Conservation (phyloP, 2,113 vertebrate genomes). For the Entelurus aequoreus region DNA sequence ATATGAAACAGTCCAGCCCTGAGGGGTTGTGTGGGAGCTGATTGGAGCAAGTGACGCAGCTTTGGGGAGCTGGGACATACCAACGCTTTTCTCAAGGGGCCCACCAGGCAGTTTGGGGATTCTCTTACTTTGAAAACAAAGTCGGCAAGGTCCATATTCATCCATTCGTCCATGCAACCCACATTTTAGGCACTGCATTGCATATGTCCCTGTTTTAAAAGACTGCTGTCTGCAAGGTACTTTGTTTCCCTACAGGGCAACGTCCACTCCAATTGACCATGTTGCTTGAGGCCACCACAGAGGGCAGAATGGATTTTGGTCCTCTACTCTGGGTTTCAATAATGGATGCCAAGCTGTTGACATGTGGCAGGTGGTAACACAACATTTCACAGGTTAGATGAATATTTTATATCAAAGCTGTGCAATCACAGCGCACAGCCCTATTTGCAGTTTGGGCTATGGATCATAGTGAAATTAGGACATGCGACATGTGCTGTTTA, state of each 20-base stretch:
- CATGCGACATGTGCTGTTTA: conserved; percentile 63
- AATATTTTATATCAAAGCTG: conserved; percentile 76
- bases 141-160: conserved; percentile 1
- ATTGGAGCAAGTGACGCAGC: conserved; percentile 21
- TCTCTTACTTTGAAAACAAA: conserved; percentile 23
- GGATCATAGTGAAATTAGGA: conserved; percentile 57
- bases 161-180: conserved; percentile 23
- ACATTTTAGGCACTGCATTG: conserved; percentile 17
- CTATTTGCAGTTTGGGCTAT: conserved; percentile 67
- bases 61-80: conserved; percentile 47
- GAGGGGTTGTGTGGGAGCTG: conserved; percentile 24
- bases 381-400: conserved; percentile 69
- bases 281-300: conserved; percentile 40
- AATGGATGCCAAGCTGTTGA: conserved; percentile 68
- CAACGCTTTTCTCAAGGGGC: conserved; percentile 33
- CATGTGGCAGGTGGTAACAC: conserved; percentile 70
- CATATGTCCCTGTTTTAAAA: conserved; percentile 15
- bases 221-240: conserved; percentile 8
- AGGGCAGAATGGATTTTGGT: conserved; percentile 35
- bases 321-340: conserved; percentile 65
- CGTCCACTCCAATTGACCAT: conserved; percentile 43
- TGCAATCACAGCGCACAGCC: conserved; percentile 61
- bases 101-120: conserved; percentile 19
- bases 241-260: conserved; percentile 36
- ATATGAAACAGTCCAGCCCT: conserved; percentile 37